phyloP scores from a whole-genome alignment of 64 coral and sea anemone genomes.

The Montipora foliosa region DNA sequence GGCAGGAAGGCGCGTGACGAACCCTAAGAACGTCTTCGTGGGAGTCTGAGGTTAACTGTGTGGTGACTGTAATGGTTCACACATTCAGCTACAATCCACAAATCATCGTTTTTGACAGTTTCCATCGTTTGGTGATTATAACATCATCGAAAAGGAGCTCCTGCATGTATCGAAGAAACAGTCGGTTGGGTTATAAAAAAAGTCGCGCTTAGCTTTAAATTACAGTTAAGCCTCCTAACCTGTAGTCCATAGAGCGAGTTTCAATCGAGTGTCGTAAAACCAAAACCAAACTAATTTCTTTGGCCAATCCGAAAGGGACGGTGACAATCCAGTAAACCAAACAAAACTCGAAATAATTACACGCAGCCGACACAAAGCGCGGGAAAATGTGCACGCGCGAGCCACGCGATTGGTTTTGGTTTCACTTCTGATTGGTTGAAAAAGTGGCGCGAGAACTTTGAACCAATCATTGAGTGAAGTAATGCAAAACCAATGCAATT shows the following conservation, averaged over 20 bases:
- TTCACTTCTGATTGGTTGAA: too few species aligned
- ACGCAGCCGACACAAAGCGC: too few species aligned
- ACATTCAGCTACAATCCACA: background rate
- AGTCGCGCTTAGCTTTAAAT: background rate
- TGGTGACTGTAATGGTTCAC: constrained; percentile 1
- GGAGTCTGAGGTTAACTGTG: background rate
- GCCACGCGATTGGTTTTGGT: too few species aligned
- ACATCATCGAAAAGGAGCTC: background rate
- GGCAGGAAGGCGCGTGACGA: background rate
- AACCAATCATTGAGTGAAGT: too few species aligned
- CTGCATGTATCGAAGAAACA: background rate
- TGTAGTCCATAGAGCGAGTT: background rate
- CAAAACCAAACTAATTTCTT: too few species aligned
- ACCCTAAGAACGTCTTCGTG: background rate
- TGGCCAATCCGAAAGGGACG: too few species aligned
- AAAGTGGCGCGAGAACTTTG: too few species aligned
- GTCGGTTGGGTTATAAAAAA: background rate
- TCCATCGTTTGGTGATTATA: background rate
- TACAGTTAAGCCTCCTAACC: background rate
- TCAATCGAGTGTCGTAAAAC: too few species aligned
- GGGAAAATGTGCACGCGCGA: too few species aligned
- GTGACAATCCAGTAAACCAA: background rate
- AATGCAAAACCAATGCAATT: too few species aligned
- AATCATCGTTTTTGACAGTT: constrained; percentile 1
- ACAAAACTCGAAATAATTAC: background rate